Percentiles rank a stretch among this genome's conserved stretches.
Evolutionary conservation across 2,113 vertebrate species (phyloP).

Genomic region (Thymallus thymallus): DNA sequence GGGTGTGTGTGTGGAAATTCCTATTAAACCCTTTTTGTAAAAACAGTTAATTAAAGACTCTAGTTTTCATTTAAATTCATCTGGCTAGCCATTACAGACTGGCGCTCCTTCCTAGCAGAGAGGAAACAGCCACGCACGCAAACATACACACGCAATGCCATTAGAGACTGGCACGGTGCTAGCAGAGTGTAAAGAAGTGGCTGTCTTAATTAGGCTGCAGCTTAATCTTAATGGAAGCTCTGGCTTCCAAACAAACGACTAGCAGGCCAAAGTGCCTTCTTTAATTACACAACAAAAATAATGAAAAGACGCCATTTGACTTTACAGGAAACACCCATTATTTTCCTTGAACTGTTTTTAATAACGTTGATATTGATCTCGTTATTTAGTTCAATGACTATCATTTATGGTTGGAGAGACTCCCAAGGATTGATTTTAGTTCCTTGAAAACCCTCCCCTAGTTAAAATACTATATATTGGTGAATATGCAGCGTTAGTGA

Average conservation of each 20-base stretch:
- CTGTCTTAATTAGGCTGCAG: constrained; percentile 68
- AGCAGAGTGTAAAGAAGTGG: constrained; percentile 33
- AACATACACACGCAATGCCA: too few species aligned
- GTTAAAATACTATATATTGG: too few species aligned
- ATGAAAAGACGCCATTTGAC: constrained; percentile 3
- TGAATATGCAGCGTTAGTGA: too few species aligned
- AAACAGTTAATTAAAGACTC: constrained; percentile 79
- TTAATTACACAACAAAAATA: constrained; percentile 67
- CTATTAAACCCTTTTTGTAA: constrained; percentile 71
- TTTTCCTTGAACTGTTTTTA: constrained; percentile 24
- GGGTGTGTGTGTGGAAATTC: constrained; percentile 58
- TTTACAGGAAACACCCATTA: constrained; percentile 38
- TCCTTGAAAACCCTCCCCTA: too few species aligned
- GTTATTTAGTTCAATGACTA: too few species aligned
- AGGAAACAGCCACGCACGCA: too few species aligned
- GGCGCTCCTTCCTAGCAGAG: constrained; percentile 20
- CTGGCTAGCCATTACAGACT: constrained; percentile 72
- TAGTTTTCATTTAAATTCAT: constrained; percentile 81
- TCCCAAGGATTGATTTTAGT: too few species aligned
- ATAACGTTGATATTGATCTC: too few species aligned
- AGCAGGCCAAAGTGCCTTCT: constrained; percentile 67
- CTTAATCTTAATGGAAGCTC: constrained; percentile 74
- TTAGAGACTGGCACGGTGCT: neutral
- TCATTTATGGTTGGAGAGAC: too few species aligned
- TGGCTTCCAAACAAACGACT: constrained; percentile 56